These are phyloP conservation scores for Cebuella pygmaea DNA, from an alignment of 2,797 vertebrate species.

Conservation along the genomic window DNA sequence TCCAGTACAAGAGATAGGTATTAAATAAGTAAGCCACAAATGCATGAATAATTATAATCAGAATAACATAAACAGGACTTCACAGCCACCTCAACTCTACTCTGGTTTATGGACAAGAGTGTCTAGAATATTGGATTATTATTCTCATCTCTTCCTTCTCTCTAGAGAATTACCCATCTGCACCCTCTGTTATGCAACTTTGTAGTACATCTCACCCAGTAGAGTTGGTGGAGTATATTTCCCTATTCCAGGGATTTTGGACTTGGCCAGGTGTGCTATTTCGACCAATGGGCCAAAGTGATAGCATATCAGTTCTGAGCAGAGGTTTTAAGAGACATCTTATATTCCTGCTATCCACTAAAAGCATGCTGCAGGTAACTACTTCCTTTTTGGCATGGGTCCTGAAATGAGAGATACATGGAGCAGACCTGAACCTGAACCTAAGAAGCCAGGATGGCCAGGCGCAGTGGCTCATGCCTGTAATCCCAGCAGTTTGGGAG, in stretches of 20 bases:
- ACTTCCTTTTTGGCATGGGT: neutral
- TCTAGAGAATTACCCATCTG: neutral
- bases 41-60: neutral
- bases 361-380: neutral
- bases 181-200: neutral
- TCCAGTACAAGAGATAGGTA: neutral
- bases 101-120: neutral
- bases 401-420: neutral
- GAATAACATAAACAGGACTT: neutral
- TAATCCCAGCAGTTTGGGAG: neutral
- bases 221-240: neutral
- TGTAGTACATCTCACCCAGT: neutral
- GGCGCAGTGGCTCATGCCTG: neutral
- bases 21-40: constrained; percentile 9
- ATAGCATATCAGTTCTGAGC: neutral
- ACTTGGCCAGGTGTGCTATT: neutral
- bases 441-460: neutral
- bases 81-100: neutral
- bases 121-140: neutral
- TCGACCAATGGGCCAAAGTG: neutral
- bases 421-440: neutral
- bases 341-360: neutral
- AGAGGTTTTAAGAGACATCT: neutral
- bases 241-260: neutral
- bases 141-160: neutral